phyloP scores from a whole-genome alignment of 2,888 invertebrate species.

The Dione juno region DNA sequence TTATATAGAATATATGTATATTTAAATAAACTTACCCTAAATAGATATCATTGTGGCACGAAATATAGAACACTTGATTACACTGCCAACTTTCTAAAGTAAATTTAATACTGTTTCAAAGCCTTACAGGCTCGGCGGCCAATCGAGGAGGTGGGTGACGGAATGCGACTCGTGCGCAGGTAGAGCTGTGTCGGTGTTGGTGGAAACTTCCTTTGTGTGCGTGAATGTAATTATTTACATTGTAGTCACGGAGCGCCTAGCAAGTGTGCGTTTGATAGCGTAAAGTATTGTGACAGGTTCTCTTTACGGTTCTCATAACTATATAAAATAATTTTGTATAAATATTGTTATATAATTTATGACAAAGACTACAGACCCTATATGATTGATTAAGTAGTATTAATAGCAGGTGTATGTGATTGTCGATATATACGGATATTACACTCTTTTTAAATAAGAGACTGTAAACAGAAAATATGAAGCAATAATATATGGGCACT shows the following conservation, averaged over 20 bases:
- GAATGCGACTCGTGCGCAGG: slow-evolving; percentile 82
- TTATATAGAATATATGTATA: slow-evolving; percentile 11
- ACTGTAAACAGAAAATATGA: no score
- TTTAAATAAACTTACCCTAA: slow-evolving; percentile 48
- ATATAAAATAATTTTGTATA: background rate
- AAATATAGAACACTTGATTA: slow-evolving; percentile 42
- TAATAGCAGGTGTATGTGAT: no score
- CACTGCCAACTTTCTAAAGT: slow-evolving; percentile 73
- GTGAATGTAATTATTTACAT: slow-evolving; percentile 60
- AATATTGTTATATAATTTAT: background rate
- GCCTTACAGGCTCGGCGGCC: slow-evolving; percentile 73
- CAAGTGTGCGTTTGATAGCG: slow-evolving; percentile 50
- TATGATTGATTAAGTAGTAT: no score
- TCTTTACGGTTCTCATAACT: background rate
- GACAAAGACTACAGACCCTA: background rate
- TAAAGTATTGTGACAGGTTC: slow-evolving; percentile 24
- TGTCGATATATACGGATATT: no score
- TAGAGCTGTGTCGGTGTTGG: slow-evolving; percentile 59
- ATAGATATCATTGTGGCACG: slow-evolving; percentile 47
- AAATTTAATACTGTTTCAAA: slow-evolving; percentile 58
- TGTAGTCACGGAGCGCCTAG: slow-evolving; percentile 55
- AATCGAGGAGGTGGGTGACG: slow-evolving; percentile 74
- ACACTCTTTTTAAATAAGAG: no score
- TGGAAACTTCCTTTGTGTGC: slow-evolving; percentile 55
- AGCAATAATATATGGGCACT: no score